Evolutionary conservation across 2,797 vertebrate genomes (phyloP).

Genomic region (Alectoris magna): DNA sequence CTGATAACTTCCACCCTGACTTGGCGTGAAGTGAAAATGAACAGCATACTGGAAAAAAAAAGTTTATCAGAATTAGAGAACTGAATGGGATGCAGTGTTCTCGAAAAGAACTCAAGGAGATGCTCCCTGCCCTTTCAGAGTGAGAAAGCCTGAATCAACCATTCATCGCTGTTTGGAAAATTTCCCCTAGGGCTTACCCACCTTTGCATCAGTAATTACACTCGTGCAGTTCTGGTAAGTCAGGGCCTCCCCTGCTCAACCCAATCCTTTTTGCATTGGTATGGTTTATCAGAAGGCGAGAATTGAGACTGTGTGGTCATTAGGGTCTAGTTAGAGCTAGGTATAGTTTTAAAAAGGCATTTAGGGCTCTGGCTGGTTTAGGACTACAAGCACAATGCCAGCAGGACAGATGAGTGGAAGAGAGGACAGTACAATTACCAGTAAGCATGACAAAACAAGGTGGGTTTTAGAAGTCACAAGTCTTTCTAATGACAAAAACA

Average conservation of each 20-base stretch:
- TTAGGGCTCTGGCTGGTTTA: background rate
- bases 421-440: background rate
- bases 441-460: background rate
- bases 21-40: background rate
- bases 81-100: accelerated
- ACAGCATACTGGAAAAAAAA: background rate
- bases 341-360: background rate
- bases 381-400: background rate
- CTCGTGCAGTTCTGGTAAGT: background rate
- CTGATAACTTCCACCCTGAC: background rate
- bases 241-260: background rate
- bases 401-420: background rate
- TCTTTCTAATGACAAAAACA: background rate
- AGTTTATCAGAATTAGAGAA: background rate
- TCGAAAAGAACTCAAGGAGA: background rate
- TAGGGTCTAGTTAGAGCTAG: background rate
- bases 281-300: background rate
- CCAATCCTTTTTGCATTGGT: background rate
- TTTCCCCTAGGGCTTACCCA: background rate
- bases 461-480: background rate
- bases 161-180: background rate
- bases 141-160: background rate
- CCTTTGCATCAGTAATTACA: background rate
- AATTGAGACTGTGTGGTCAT: background rate
- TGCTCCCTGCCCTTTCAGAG: background rate